phyloP scores from a whole-genome alignment of 1,140 invertebrate genomes.

The Galleria mellonella region DNA sequence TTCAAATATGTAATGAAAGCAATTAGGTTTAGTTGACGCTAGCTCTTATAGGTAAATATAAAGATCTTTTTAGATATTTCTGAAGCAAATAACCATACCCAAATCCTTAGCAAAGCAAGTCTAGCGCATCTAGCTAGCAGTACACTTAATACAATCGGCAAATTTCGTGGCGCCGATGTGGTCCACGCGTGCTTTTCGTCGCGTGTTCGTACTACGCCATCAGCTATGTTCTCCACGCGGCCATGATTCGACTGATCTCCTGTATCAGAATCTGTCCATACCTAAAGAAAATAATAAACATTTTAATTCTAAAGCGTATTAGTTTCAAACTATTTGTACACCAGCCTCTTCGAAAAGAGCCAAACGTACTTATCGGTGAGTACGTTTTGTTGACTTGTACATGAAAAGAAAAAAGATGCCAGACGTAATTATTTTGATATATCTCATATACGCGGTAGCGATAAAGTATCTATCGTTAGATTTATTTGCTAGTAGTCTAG shows the following conservation, averaged over 20 bases:
- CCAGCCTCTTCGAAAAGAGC: too few species aligned
- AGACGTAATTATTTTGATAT: too few species aligned
- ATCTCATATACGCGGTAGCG: too few species aligned
- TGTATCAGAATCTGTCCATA: slow-evolving; percentile 53
- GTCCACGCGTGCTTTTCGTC: slow-evolving; percentile 88
- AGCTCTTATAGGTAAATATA: too few species aligned
- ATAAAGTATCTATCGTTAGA: too few species aligned
- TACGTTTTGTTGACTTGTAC: too few species aligned
- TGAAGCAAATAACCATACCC: slow-evolving; percentile 53
- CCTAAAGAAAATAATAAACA: slow-evolving; percentile 15
- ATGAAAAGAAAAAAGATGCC: too few species aligned
- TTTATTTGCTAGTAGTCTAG: too few species aligned
- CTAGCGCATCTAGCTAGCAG: slow-evolving; percentile 75
- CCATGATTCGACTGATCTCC: slow-evolving; percentile 38
- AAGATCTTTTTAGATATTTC: too few species aligned
- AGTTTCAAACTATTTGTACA: too few species aligned
- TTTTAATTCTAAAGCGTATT: background rate
- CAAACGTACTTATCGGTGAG: too few species aligned
- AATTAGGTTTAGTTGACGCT: too few species aligned
- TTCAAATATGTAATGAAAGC: background rate
- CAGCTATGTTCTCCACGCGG: slow-evolving; percentile 75
- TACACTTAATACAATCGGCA: slow-evolving; percentile 76
- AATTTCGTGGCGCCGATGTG: slow-evolving; percentile 72
- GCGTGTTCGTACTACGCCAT: slow-evolving; percentile 82
- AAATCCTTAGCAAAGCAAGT: slow-evolving; percentile 84